Conservation (phyloP, 2,113 vertebrate species). For the Struthidea cinerea region DNA sequence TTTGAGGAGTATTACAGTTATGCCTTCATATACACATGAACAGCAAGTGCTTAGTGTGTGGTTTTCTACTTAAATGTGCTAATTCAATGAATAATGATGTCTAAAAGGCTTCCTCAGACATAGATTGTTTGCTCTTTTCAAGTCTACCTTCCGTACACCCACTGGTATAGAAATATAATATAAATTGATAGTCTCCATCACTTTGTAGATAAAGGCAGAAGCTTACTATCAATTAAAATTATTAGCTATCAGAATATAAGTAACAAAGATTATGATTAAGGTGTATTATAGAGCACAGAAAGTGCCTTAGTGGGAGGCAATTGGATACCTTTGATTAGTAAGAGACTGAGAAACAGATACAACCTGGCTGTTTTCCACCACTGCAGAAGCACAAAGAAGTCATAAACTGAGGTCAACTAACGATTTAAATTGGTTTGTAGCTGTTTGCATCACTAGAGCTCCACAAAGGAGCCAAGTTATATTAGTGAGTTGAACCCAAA, state of each 20-base stretch:
- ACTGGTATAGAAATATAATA: background rate
- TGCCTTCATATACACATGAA: background rate
- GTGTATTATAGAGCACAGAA: background rate
- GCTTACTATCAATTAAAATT: background rate
- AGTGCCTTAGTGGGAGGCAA: background rate
- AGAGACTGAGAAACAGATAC: background rate
- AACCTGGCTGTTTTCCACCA: background rate
- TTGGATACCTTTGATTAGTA: background rate
- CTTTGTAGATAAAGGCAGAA: background rate
- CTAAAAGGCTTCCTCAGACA: background rate
- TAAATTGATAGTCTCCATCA: background rate
- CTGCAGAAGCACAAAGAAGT: constrained; percentile 11
- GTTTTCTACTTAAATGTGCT: background rate
- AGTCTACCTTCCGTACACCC: background rate
- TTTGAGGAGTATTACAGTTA: background rate
- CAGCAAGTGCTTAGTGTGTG: background rate
- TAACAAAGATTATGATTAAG: background rate
- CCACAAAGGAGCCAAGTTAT: background rate
- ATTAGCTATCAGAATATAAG: background rate
- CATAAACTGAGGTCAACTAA: constrained; percentile 39
- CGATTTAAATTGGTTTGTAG: background rate
- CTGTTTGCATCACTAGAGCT: background rate
- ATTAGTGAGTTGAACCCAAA: background rate
- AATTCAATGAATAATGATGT: background rate
- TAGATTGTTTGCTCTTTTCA: background rate